Evolutionary conservation across 2,113 vertebrate species (phyloP), one percentile per base, ranked within the genome.

Genomic region (Leptobrachium leishanense): DNA sequence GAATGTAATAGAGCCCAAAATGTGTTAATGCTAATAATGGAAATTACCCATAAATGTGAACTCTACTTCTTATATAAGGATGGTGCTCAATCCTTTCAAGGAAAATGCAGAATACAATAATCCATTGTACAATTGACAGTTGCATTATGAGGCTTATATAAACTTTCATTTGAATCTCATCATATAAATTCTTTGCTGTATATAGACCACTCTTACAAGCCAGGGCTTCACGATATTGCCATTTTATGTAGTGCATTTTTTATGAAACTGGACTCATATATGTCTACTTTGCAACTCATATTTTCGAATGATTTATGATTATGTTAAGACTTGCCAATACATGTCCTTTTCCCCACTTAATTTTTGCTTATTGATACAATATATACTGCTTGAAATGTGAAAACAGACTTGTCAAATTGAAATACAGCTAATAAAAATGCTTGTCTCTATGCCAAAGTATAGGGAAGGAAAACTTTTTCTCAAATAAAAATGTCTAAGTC

Each of bases 401-500:
- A 76, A 76, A 76, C 39, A 76, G 53, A 43, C 63, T 68, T 67
- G 74, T 76, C 64, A 55, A 20, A 55, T 42, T 69, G 54, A 69
- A 77, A 69, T 69, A 68, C 43, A 43, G 59, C 65, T 53, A 5
- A 77, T 77, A 68, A 77, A 77, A 57, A 12, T 69, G 42, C 11
- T 50, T 44, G 66, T 46, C 20, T 54, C 40, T 66, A 69, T 77
- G 75, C 66, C 75, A 77, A 77, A 69, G 20, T 67, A 68, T 65
- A 40, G 39, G 59, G 59, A 77, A 77, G 20, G 20, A 69, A 77
- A 55, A 69, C 41, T 69, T 77, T 77, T 77, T 31, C 20, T 77
- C 40, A 77, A 55, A 76, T 76, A 54, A 76, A 76, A 77, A 67
- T 55, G 74, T 77, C 65, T 39, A 12, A 43, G n/a, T 42, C 75